Evolutionary conservation across 2,888 invertebrate species (phyloP).

Genomic region (Nebria salina): DNA sequence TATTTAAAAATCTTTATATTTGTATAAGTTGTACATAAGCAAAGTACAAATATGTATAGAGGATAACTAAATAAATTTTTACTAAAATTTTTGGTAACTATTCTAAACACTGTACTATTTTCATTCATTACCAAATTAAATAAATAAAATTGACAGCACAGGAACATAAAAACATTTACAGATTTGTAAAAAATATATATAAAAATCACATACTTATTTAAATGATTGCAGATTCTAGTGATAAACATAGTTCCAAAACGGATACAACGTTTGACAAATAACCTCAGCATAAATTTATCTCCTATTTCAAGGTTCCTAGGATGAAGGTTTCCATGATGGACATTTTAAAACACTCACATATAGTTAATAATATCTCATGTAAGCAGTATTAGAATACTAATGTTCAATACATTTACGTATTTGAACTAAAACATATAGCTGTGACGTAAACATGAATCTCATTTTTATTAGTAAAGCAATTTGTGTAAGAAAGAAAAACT

Average conservation of each 20-base stretch:
- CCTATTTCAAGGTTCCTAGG: constrained; percentile 33
- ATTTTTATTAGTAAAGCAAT: constrained; percentile 20
- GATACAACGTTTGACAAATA: constrained; percentile 19
- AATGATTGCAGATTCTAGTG: constrained; percentile 34
- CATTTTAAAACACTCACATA: not conserved
- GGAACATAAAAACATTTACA: constrained; percentile 3
- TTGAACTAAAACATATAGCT: not conserved
- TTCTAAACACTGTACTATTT: constrained; percentile 28
- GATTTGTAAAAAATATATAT: not conserved
- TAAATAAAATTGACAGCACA: not conserved
- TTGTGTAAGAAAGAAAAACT: constrained; percentile 20
- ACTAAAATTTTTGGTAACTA: constrained; percentile 29
- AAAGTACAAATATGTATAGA: constrained; percentile 11
- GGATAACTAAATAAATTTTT: not conserved
- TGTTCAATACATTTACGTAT: not conserved
- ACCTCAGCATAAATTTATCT: constrained; percentile 30
- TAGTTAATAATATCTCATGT: not conserved
- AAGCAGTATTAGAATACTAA: constrained; percentile 3
- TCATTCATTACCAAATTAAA: not conserved
- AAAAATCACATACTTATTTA: not conserved
- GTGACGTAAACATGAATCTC: constrained; percentile 23
- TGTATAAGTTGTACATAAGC: not conserved
- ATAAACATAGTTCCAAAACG: constrained; percentile 35
- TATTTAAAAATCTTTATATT: constrained; percentile 13
- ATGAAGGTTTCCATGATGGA: constrained; percentile 16